Evolutionary conservation across 2,888 invertebrate genomes (phyloP), one percentile per base, ranked within the genome.

Genomic region (Drosophila sordidapex): DNA sequence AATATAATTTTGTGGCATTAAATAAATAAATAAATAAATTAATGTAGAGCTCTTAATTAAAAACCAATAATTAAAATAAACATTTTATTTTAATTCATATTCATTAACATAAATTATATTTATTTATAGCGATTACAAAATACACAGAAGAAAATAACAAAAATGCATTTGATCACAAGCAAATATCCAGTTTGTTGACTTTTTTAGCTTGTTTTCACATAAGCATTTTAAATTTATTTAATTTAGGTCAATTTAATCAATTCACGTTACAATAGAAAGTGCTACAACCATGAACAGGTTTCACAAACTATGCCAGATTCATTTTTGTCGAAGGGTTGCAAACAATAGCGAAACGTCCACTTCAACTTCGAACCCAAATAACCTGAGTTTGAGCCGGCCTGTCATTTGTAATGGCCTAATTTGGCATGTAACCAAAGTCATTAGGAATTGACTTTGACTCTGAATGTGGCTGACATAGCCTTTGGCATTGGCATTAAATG

Each of bases 391-490:
- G 61, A 64, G 57, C 64, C 49, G 36, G 36, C 33, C 49, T 67
- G 71, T 70, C 83, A 75, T 77, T 82, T 83, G 75, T 69, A 68
- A 70, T 48, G 74, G 74, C 71, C 86, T 87, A 87, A 85, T 84
- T 80, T 71, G 75, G 71, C 71, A 77, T 87, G 86, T 72, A 70
- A 83, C 88, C 86, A 75, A 74, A 72, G 76, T 76, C 80, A 87
- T 84, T 84, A 84, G 75, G 74, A 66, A 82, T 70, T 72, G 76
- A 68, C 76, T 74, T 79, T 72, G 81, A 64, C 56, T 68, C 62
- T 58, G 51, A 29, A 27, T 59, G 43, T 46, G 70, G 36, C 43
- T 64, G 73, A 62, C 72, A 33, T 63, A 18, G 60, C 54, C 63
- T 54, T 62, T 78, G 74, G 62, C 81, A 67, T 69, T 57, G 69